A percentile compares a stretch with the other conserved stretches of the same genome.
phyloP scores from a whole-genome alignment of 2,888 invertebrate genomes.

The Troilus luridus region DNA sequence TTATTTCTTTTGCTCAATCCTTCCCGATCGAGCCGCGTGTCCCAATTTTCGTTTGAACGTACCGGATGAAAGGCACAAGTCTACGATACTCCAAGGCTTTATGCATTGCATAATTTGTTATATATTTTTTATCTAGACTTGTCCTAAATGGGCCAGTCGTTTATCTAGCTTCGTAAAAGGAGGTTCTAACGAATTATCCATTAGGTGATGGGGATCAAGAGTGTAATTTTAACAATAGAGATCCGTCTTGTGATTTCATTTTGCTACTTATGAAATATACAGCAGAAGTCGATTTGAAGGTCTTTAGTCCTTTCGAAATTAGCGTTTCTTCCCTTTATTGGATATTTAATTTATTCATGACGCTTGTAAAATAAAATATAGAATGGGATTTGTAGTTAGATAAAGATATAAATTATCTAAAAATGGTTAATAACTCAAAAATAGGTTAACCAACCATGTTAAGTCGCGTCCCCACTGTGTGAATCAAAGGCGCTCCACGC shows the following conservation, averaged over 20 bases:
- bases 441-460: too few relatives aligned
- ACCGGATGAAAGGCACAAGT: slow-evolving; percentile 13
- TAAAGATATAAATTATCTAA: too few relatives aligned
- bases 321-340: neutral
- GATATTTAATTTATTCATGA: neutral
- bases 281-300: neutral
- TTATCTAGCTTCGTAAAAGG: neutral
- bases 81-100: slow-evolving; percentile 11
- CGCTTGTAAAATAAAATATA: too few relatives aligned
- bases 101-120: neutral
- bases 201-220: neutral
- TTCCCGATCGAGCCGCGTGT: neutral
- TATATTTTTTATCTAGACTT: slow-evolving; percentile 27
- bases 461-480: too few relatives aligned
- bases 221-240: neutral
- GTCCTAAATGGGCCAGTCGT: neutral
- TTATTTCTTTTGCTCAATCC: neutral
- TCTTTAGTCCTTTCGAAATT: neutral
- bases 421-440: too few relatives aligned
- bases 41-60: neutral
- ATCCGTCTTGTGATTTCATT: slow-evolving; percentile 1
- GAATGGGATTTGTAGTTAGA: too few relatives aligned
- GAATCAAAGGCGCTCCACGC: too few relatives aligned
- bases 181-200: neutral
- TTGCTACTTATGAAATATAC: neutral